phyloP scores from a whole-genome alignment of 2,888 invertebrate species.

The Epiblema foenella region DNA sequence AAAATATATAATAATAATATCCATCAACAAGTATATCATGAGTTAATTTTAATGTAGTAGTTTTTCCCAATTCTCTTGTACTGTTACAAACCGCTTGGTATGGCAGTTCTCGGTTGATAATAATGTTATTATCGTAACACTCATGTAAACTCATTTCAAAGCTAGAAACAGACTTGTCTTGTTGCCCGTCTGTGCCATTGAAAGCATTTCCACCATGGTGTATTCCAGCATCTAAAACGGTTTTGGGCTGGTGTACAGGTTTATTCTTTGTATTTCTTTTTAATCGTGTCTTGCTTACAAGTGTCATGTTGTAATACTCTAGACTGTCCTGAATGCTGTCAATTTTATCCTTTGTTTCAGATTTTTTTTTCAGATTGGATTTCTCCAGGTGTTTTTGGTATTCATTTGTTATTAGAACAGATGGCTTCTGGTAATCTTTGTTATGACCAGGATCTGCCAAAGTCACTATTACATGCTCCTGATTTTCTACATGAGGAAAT shows the following conservation, averaged over 20 bases:
- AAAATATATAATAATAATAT: conserved; percentile 95
- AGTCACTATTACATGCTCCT: conserved; percentile 82
- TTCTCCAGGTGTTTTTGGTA: conserved; percentile 42
- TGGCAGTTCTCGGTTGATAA: conserved; percentile 88
- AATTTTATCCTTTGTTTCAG: conserved; percentile 15
- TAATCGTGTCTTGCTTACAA: conserved; percentile 49
- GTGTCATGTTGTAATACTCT: conserved; percentile 40
- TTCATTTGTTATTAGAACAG: conserved; percentile 25
- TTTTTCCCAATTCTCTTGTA: conserved; percentile 88
- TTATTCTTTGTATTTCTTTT: conserved; percentile 66
- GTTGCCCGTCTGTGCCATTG: conserved; percentile 81
- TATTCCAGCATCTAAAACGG: conserved; percentile 89
- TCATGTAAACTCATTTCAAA: conserved; percentile 91
- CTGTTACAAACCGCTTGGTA: conserved; percentile 88
- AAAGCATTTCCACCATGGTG: conserved; percentile 90
- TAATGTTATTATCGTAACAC: conserved; percentile 90
- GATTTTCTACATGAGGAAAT: conserved; percentile 85
- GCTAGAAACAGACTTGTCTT: conserved; percentile 91
- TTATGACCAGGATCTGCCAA: conserved; percentile 67
- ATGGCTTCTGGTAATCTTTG: conserved; percentile 12
- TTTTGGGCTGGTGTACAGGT: conserved; percentile 75
- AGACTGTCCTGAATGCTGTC: background rate
- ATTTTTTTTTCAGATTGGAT: conserved; percentile 40
- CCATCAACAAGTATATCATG: conserved; percentile 91
- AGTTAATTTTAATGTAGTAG: conserved; percentile 86